Percentiles rank a stretch among this genome's conserved stretches.
Evolutionary conservation across 37 sponge, comb jelly and placozoan species (phyloP).

Genomic region (Beroe ovata): DNA sequence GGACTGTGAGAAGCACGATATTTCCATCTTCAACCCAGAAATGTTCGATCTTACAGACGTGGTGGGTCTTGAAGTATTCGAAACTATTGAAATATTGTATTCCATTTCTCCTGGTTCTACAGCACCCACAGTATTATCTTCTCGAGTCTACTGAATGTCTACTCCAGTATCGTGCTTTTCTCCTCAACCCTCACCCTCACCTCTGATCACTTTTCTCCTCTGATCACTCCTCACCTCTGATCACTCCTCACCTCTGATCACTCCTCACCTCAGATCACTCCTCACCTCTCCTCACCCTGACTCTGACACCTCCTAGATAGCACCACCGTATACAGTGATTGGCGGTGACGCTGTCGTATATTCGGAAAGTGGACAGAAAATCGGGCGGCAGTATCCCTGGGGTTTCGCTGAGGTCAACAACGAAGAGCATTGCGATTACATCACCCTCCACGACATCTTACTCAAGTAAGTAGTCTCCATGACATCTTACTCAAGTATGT

Average conservation of each 20-base stretch:
- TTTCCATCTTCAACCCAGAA: constrained; percentile 54
- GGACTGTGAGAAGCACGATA: constrained; percentile 60
- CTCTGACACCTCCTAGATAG: too few relatives aligned
- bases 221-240: too few relatives aligned
- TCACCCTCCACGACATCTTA: constrained; percentile 47
- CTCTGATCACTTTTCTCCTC: not conserved
- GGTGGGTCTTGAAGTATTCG: not conserved
- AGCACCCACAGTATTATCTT: too few relatives aligned
- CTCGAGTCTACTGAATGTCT: too few relatives aligned
- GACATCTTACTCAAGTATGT: constrained; percentile 62
- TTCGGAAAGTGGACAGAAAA: constrained; percentile 9
- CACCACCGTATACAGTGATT: constrained; percentile 48
- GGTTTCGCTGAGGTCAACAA: constrained; percentile 58
- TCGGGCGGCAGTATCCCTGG: constrained; percentile 58
- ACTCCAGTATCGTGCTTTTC: too few relatives aligned
- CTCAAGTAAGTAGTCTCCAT: constrained; percentile 57
- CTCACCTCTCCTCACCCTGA: too few relatives aligned
- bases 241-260: too few relatives aligned
- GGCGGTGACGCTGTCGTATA: constrained; percentile 52
- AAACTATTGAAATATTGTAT: too few relatives aligned
- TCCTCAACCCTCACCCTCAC: not conserved
- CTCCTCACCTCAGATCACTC: too few relatives aligned
- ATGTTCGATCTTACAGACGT: constrained; percentile 28
- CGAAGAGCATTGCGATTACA: constrained; percentile 64
- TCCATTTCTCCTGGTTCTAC: too few relatives aligned